Conservation (phyloP, 2,797 vertebrate species). For the Acrossocheilus fasciatus region DNA sequence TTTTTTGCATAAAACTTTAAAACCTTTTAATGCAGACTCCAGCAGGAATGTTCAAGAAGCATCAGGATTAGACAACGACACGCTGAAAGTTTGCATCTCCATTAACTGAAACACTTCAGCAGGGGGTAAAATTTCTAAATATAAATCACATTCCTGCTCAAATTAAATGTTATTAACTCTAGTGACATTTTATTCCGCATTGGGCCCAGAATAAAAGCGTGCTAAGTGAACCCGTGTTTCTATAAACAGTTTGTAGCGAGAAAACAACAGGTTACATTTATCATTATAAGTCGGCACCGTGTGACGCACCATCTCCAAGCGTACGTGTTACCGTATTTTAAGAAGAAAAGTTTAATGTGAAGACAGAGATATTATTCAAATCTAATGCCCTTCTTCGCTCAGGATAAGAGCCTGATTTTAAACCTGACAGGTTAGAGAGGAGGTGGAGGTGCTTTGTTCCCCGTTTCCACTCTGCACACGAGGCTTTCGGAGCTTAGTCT, state of each 20-base stretch:
- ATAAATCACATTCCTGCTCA: constrained; percentile 30
- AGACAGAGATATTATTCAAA: constrained; percentile 65
- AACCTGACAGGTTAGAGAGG: constrained; percentile 72
- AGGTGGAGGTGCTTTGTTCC: constrained; percentile 76
- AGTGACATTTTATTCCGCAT: constrained; percentile 36
- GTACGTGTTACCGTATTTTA: constrained; percentile 35
- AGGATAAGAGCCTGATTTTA: constrained; percentile 70
- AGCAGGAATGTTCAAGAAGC: constrained; percentile 29
- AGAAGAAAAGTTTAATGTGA: constrained; percentile 55
- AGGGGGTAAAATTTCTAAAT: constrained; percentile 43
- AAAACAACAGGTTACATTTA: constrained; percentile 56
- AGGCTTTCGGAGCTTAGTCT: constrained; percentile 73
- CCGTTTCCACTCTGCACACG: constrained; percentile 67
- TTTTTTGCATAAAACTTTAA: constrained; percentile 24
- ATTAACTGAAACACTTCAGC: constrained; percentile 34
- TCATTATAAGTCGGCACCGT: constrained; percentile 48
- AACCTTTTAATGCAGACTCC: not conserved
- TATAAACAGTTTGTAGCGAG: constrained; percentile 49
- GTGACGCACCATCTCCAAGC: constrained; percentile 52
- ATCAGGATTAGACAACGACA: constrained; percentile 14
- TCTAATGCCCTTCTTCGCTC: constrained; percentile 59
- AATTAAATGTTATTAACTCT: constrained; percentile 38
- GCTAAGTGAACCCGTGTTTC: constrained; percentile 34
- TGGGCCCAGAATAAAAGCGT: constrained; percentile 6
- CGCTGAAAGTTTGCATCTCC: constrained; percentile 30